Evolutionary conservation across 2,797 vertebrate genomes (phyloP).

Genomic region (Tokudaia muenninki): DNA sequence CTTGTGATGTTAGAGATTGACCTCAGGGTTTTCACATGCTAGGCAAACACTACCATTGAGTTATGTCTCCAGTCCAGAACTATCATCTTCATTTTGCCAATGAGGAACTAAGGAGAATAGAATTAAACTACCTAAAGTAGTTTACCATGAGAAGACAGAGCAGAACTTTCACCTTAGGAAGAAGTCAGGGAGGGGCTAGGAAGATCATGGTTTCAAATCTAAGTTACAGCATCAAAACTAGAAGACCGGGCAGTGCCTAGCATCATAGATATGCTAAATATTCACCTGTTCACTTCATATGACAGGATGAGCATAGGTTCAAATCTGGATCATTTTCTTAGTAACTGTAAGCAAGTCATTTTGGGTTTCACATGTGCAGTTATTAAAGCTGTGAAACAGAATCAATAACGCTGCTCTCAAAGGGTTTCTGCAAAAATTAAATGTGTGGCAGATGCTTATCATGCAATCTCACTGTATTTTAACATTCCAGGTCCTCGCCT

Average conservation of each 20-base stretch:
- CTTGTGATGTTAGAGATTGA: background rate
- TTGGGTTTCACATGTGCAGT: constrained; percentile 23
- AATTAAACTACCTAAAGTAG: background rate
- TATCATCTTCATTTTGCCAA: background rate
- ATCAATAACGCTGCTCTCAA: constrained; percentile 55
- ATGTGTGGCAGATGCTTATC: constrained; percentile 39
- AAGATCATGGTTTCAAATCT: background rate
- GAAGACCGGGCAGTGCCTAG: background rate
- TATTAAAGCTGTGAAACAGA: constrained; percentile 60
- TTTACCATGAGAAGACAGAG: background rate
- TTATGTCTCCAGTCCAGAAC: background rate
- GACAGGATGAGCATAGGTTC: background rate
- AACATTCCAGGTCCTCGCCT: constrained; percentile 42
- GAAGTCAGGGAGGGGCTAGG: background rate
- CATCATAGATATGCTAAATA: background rate
- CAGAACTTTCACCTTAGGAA: background rate
- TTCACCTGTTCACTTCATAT: background rate
- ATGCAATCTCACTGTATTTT: constrained; percentile 32
- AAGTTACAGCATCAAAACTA: background rate
- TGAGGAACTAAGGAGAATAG: background rate
- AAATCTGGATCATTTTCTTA: background rate
- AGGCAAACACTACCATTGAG: background rate
- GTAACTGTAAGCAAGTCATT: constrained; percentile 37
- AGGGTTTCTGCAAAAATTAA: constrained; percentile 64
- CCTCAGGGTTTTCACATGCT: no score